These are phyloP conservation scores for Formica aserva DNA, from an alignment of 2,888 invertebrate genomes.

Conservation along the genomic window DNA sequence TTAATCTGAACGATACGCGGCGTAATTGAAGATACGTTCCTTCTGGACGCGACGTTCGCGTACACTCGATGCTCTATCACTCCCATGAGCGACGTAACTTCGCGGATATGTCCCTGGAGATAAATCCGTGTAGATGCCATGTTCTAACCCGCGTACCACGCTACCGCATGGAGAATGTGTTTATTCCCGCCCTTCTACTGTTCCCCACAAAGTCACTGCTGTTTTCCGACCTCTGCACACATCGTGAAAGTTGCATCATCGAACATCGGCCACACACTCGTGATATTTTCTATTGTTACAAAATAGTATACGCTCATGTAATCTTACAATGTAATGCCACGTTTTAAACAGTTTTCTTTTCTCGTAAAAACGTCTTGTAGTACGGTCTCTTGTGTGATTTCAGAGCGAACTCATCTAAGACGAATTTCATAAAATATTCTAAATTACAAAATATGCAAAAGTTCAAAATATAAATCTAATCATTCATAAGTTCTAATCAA, in stretches of 20 bases:
- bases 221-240: constrained; percentile 32
- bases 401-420: constrained; percentile 42
- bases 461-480: constrained; percentile 50
- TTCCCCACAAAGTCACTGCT: constrained; percentile 32
- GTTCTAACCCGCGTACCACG: constrained; percentile 55
- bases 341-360: background rate
- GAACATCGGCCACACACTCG: background rate
- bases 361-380: background rate
- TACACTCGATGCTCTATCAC: constrained; percentile 57
- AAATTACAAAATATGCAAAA: background rate
- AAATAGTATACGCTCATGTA: background rate
- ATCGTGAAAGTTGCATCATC: constrained; percentile 29
- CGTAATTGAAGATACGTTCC: constrained; percentile 57
- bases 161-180: constrained; percentile 34
- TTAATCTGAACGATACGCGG: constrained; percentile 7
- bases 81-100: constrained; percentile 71
- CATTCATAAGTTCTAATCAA: constrained; percentile 17
- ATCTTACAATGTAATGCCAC: background rate
- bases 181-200: constrained; percentile 51
- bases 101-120: constrained; percentile 70
- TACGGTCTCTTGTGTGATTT: constrained; percentile 44
- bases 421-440: background rate
- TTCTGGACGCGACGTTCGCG: constrained; percentile 42
- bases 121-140: constrained; percentile 66
- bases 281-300: background rate